phyloP scores from a whole-genome alignment of 1,140 invertebrate genomes.

The Adoxophyes honmai region DNA sequence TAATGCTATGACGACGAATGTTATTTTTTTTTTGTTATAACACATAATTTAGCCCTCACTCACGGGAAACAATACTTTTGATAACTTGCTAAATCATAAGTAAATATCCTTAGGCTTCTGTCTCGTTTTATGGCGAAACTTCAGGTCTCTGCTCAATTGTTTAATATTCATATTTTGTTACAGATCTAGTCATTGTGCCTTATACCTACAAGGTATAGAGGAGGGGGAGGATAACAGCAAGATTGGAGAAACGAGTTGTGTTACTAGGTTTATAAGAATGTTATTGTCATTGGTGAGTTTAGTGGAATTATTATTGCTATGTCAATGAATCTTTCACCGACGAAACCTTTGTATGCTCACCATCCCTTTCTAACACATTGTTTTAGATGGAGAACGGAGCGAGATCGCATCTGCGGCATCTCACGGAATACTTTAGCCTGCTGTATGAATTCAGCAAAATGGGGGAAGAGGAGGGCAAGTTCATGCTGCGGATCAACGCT shows the following conservation, averaged over 20 bases:
- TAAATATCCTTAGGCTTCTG: too few species aligned
- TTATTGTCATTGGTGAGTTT: slow-evolving; percentile 88
- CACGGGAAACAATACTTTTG: too few species aligned
- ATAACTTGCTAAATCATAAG: too few species aligned
- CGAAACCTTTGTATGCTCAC: neutral
- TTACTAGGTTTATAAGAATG: slow-evolving; percentile 94
- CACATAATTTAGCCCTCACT: too few species aligned
- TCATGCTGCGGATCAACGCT: slow-evolving; percentile 90
- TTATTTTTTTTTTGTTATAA: too few species aligned
- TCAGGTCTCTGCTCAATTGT: too few species aligned
- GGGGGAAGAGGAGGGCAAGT: slow-evolving; percentile 94
- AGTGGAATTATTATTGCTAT: too few species aligned
- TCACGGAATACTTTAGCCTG: slow-evolving; percentile 95
- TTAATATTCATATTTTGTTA: slow-evolving; percentile 27
- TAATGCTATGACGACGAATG: too few species aligned
- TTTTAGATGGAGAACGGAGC: slow-evolving; percentile 90
- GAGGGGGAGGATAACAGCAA: slow-evolving; percentile 82
- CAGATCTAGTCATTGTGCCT: slow-evolving; percentile 82
- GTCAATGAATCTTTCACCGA: neutral
- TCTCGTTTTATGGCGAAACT: too few species aligned
- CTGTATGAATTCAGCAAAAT: slow-evolving; percentile 96
- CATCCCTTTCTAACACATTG: too few species aligned
- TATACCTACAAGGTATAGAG: slow-evolving; percentile 85
- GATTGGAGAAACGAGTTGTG: slow-evolving; percentile 91
- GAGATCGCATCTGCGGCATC: slow-evolving; percentile 89